Conservation (phyloP, 1,140 invertebrate genomes). For the Holcopasites calliopsidis region DNA sequence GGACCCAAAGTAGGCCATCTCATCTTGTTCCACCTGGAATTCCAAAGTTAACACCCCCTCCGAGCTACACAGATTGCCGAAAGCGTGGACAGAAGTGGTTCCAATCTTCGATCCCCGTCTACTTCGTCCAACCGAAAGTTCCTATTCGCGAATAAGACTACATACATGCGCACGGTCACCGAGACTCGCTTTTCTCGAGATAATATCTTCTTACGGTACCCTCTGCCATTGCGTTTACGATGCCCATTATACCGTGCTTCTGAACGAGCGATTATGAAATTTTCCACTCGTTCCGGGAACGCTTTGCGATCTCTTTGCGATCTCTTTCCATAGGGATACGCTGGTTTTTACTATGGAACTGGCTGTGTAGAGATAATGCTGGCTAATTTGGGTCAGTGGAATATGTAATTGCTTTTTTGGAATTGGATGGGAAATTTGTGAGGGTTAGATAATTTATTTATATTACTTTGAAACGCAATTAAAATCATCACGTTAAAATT, state of each 20-base stretch:
- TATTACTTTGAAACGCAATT: too few species aligned
- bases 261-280: slow-evolving; percentile 40
- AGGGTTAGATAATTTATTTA: too few species aligned
- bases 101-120: slow-evolving; percentile 48
- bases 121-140: not conserved
- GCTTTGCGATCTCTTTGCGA: slow-evolving; percentile 6
- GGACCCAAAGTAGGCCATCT: not conserved
- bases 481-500: too few species aligned
- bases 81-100: slow-evolving; percentile 24
- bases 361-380: too few species aligned
- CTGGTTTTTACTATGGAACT: not conserved
- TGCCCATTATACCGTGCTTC: slow-evolving; percentile 6
- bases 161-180: not conserved
- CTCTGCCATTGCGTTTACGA: slow-evolving; percentile 36
- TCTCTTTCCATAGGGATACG: not conserved
- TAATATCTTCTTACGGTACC: slow-evolving; percentile 15
- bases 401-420: not conserved
- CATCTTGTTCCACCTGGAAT: slow-evolving; percentile 30
- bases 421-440: too few species aligned
- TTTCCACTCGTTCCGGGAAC: slow-evolving; percentile 11
- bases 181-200: not conserved
- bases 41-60: slow-evolving; percentile 48
- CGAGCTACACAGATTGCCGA: slow-evolving; percentile 34
- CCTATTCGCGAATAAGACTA: not conserved
- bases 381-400: not conserved